A percentile compares a stretch with the other conserved stretches of the same genome.
These are phyloP conservation scores for Thamnophis elegans DNA, from an alignment of 2,797 vertebrate genomes.

Conservation along the genomic window DNA sequence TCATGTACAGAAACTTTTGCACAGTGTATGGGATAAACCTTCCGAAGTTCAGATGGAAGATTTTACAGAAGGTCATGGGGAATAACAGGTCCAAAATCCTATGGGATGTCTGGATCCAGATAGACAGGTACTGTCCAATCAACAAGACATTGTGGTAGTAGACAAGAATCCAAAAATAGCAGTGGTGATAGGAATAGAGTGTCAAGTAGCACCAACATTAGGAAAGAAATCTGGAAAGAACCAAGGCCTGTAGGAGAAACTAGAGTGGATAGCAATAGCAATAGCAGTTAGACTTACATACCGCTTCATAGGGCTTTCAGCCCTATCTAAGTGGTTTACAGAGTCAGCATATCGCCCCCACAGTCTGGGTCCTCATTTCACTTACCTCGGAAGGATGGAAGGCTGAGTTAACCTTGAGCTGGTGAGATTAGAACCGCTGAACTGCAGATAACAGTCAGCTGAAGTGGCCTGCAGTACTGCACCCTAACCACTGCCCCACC, in stretches of 20 bases:
- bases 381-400: too few species aligned
- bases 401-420: too few species aligned
- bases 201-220: not conserved
- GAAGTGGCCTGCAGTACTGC: too few species aligned
- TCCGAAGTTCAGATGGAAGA: not conserved
- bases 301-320: too few species aligned
- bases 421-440: too few species aligned
- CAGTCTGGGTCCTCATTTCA: too few species aligned
- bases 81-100: not conserved
- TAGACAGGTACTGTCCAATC: not conserved
- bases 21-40: not conserved
- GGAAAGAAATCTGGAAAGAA: not conserved
- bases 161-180: not conserved
- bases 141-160: not conserved
- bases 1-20: not conserved
- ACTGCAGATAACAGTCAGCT: too few species aligned
- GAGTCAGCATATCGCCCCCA: too few species aligned
- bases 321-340: too few species aligned
- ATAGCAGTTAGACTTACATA: too few species aligned
- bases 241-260: not conserved
- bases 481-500: too few species aligned
- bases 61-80: not conserved
- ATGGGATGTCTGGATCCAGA: not conserved
- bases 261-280: too few species aligned
- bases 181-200: not conserved